Conservation (phyloP, 2,888 invertebrate species). For the Eristalis pertinax region DNA sequence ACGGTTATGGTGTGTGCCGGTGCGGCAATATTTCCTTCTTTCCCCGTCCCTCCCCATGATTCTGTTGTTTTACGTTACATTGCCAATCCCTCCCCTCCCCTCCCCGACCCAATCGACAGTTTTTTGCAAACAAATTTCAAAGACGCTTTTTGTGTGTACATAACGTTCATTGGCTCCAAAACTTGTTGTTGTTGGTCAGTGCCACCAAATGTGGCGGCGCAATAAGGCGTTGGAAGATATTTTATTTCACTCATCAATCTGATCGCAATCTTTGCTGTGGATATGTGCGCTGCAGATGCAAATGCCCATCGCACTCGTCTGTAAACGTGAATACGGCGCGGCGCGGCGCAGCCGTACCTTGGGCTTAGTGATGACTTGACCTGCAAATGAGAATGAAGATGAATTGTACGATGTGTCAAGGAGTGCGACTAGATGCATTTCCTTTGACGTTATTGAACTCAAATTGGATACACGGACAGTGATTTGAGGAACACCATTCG, state of each 20-base stretch:
- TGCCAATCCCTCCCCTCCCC: not conserved
- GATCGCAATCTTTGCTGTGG: slow-evolving; percentile 21
- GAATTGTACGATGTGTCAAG: not conserved
- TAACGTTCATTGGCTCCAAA: slow-evolving; percentile 28
- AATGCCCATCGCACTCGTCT: not conserved
- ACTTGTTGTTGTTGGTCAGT: slow-evolving; percentile 33
- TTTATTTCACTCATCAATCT: slow-evolving; percentile 48
- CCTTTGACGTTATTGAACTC: not conserved
- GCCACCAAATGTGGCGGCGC: slow-evolving; percentile 27
- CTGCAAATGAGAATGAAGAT: not conserved
- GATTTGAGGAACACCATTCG: not conserved
- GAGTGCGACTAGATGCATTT: not conserved
- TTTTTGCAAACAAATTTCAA: slow-evolving; percentile 57
- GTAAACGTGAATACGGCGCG: not conserved
- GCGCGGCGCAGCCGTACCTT: not conserved
- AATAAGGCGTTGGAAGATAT: slow-evolving; percentile 25
- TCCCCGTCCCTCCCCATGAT: slow-evolving; percentile 18
- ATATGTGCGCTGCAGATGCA: not conserved
- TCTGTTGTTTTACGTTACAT: slow-evolving; percentile 23
- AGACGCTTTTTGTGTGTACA: slow-evolving; percentile 38
- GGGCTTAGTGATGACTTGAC: not conserved
- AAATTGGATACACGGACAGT: not conserved
- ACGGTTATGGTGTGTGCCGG: slow-evolving; percentile 56
- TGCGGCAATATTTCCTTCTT: slow-evolving; percentile 54
- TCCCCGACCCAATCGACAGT: not conserved